Percentiles rank a stretch among this genome's conserved stretches.
These are phyloP conservation scores for Carlito syrichta DNA, from an alignment of 2,113 vertebrate species.

Conservation along the genomic window DNA sequence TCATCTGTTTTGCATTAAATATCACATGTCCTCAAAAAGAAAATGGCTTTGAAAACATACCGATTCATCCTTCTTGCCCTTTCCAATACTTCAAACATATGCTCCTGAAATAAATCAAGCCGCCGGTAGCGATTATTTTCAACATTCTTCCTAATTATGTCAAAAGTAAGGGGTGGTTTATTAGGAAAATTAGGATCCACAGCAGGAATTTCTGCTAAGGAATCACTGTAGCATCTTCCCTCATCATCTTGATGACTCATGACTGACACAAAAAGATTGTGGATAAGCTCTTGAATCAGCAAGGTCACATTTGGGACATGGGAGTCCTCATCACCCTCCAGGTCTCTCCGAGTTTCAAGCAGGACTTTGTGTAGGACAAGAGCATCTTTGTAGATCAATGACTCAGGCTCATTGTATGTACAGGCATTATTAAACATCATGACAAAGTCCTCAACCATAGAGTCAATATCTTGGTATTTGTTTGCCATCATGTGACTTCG, in stretches of 20 bases:
- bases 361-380: conserved; percentile 95
- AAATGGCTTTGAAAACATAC: conserved; percentile 79
- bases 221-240: conserved; percentile 98
- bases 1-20: conserved; percentile 35
- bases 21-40: conserved; percentile 36
- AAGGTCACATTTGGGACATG: conserved; percentile 95
- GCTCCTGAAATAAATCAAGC: conserved; percentile 97
- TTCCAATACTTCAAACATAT: conserved; percentile 99
- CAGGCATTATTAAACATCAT: conserved; percentile 99
- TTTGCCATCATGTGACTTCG: conserved; percentile 98
- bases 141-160: conserved; percentile 94
- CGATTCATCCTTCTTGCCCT: conserved; percentile 95
- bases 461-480: conserved; percentile 98
- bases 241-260: conserved; percentile 98
- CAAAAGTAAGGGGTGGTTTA: conserved; percentile 93
- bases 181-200: conserved; percentile 90
- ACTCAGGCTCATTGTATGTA: conserved; percentile 98
- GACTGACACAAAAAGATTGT: conserved; percentile 98
- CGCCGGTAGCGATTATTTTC: conserved; percentile 94
- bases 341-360: conserved; percentile 93
- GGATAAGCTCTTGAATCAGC: conserved; percentile 96
- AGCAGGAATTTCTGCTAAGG: conserved; percentile 95
- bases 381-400: conserved; percentile 98
- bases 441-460: conserved; percentile 97
- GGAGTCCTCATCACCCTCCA: conserved; percentile 95